These are phyloP conservation scores for Caenorhabditis angaria DNA, from an alignment of 2,888 invertebrate genomes.

Conservation along the genomic window DNA sequence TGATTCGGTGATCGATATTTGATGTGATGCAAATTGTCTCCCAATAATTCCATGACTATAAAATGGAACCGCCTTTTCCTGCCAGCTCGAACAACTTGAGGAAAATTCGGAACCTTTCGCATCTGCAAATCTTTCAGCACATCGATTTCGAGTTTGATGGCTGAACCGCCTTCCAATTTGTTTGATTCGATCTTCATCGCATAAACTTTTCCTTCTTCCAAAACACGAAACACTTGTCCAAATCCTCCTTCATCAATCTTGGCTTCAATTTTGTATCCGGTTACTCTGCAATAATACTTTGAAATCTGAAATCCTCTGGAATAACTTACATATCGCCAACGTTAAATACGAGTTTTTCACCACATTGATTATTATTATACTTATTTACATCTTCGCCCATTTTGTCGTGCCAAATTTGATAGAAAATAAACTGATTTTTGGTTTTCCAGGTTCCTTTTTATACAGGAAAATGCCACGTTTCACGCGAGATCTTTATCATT, in stretches of 20 bases:
- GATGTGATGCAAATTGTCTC: constrained; percentile 22
- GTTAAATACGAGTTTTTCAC: constrained; percentile 18
- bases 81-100: constrained; percentile 11
- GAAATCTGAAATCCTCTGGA: neutral
- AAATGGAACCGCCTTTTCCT: constrained; percentile 13
- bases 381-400: too few relatives aligned
- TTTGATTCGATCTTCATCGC: constrained; percentile 33
- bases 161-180: constrained; percentile 21
- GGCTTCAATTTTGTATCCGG: constrained; percentile 30
- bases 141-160: constrained; percentile 24
- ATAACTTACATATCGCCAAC: constrained; percentile 20
- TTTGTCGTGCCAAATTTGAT: too few relatives aligned
- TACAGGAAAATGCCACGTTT: too few relatives aligned
- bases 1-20: constrained; percentile 12
- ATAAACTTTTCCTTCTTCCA: constrained; percentile 14
- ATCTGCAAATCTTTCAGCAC: neutral
- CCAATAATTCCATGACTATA: constrained; percentile 27
- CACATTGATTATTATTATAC: too few relatives aligned
- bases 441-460: too few relatives aligned
- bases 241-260: constrained; percentile 61
- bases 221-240: constrained; percentile 48
- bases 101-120: neutral
- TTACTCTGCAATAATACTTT: constrained; percentile 14
- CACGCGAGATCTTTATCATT: too few relatives aligned
- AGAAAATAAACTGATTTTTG: too few relatives aligned